Percentiles rank a stretch among this genome's conserved stretches.
Conservation (phyloP, 2,888 invertebrate genomes). For the Xanthia togata region DNA sequence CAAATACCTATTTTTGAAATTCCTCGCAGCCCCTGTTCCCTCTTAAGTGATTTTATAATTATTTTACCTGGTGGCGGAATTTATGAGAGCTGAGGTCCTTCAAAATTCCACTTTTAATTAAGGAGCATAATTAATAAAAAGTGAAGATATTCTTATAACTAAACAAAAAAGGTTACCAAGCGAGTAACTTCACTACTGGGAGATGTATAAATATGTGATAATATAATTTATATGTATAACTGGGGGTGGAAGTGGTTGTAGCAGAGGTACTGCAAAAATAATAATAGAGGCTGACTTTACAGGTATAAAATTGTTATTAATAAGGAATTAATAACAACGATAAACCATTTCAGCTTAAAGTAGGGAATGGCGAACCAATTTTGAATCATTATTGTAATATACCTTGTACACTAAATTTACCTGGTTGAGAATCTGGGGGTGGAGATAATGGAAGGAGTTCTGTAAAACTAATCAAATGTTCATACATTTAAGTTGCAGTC, state of each 20-base stretch:
- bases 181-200: neutral
- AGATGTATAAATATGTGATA: neutral
- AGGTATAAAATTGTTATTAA: neutral
- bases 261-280: neutral
- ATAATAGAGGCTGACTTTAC: neutral
- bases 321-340: neutral
- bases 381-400: too few relatives aligned
- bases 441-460: neutral
- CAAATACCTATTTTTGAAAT: too few relatives aligned
- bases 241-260: neutral
- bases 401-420: neutral
- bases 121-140: neutral
- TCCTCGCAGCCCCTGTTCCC: too few relatives aligned
- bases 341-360: neutral
- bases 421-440: neutral
- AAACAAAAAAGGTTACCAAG: too few relatives aligned
- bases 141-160: neutral
- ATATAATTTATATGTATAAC: neutral
- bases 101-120: neutral
- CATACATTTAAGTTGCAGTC: neutral
- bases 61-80: neutral
- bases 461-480: slow-evolving; percentile 1
- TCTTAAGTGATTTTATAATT: neutral
- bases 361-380: neutral
- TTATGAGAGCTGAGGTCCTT: neutral